Evolutionary conservation across 1,140 invertebrate genomes (phyloP), one percentile per base, ranked within the genome.

Genomic region (Lepidurus packardi): DNA sequence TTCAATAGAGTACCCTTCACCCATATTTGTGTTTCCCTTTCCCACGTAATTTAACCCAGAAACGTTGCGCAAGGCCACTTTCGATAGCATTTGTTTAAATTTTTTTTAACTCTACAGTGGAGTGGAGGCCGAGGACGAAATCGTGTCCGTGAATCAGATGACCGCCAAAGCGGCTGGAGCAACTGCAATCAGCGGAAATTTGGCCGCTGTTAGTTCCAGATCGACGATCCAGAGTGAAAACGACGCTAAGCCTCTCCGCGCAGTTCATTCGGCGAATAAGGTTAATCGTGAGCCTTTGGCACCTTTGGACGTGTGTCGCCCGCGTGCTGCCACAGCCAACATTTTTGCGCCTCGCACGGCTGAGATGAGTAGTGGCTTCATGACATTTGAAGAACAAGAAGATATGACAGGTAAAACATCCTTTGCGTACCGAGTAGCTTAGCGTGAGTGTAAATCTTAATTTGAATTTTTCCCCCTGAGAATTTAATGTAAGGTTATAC

Each of bases 311-410:
- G 74, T 43, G 5, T n/a, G 43, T 41, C 73, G 75, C 11, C 82
- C 82, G 10, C 79, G 81, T 21, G 81, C 82, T 24, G 84, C 81
- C 80, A 87, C 86, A 7, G 83, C 82, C 25, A 85, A 85, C 41
- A 92, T 95, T 82, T 94, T 95, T 84, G 91, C 90, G 79, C 93
- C 92, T 81, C 90, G 91, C 83, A 93, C 94, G 79, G 90, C 94
- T 88, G 94, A 96, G 85, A 96, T 97, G 94, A 95, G 93, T 86
- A 93, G 94, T 86, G 93, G 93, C 82, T 97, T 93, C 87, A 89
- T 96, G 81, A 93, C 91, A 83, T 95, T 94, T 85, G 93, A 94
- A 83, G 91, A 95, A 85, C 91, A 93, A 82, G 90, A 90, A 81
- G 92, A 92, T 81, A 86, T 92, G 84, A 94, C 92, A 86, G 92